Evolutionary conservation across 2,113 vertebrate species (phyloP), one percentile per base, ranked within the genome.

Genomic region (Oryzias woworae): DNA sequence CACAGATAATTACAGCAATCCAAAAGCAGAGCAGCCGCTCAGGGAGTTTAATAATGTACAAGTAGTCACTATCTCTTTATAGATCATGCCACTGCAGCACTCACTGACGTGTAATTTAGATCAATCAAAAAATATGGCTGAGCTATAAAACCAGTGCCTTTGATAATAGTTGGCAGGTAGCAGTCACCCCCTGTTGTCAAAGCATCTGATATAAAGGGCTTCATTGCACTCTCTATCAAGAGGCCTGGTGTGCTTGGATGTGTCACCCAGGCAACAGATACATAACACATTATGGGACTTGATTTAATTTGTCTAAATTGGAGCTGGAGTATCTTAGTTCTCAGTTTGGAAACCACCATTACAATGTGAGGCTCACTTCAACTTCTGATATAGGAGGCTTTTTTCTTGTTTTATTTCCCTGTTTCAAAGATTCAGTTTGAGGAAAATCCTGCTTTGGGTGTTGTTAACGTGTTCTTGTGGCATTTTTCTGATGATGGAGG

Each of bases 301-400:
- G 88, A 91, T 88, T 92, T 90, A 89, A 91, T 92, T 91, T 92
- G 87, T 85, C 83, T 88, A 89, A 90, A 91, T 91, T 90, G 87
- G 85, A 87, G 86, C 85, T 87, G 85, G 82, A 91, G 89, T 87
- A 86, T 88, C 85, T 88, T 91, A 84, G 76, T 87, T 89, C 86
- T 92, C 86, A 84, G 88, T 89, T 90, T 70, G 86, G 92, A 92
- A 92, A 91, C 88, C 90, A 92, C 85, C 88, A 92, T 91, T 92
- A 92, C 84, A 92, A 81, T 75, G 80, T 85, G 87, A 90, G 90
- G 87, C 85, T 82, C 82, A 88, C 83, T 89, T 90, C 85, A 86
- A 84, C 88, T 89, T 80, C 77, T 81, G 85, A 78, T 85, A 74
- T 75, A 78, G 73, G 70, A 81, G 72, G 36, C 71, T 87, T 84